These are phyloP conservation scores for Patagioenas fasciata DNA, from an alignment of 2,113 vertebrate genomes.

Conservation along the genomic window DNA sequence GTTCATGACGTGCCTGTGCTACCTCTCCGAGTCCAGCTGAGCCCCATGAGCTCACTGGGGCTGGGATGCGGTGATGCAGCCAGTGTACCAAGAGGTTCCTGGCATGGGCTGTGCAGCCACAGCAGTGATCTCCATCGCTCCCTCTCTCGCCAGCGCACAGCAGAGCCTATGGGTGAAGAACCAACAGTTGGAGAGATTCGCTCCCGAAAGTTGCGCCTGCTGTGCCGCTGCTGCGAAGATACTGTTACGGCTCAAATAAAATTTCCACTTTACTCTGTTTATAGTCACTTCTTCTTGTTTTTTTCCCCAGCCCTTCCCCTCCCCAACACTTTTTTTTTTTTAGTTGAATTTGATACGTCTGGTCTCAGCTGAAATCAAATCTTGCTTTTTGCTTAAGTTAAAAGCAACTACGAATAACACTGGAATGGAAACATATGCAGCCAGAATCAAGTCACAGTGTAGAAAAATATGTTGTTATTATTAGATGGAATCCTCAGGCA, in stretches of 20 bases:
- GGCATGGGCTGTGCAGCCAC: not conserved
- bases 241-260: not conserved
- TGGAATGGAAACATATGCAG: not conserved
- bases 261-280: not conserved
- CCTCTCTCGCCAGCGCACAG: not conserved
- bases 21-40: conserved; percentile 3
- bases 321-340: not conserved
- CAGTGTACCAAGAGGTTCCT: conserved; percentile 58
- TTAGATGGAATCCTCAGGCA: not conserved
- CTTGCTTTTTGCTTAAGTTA: not conserved
- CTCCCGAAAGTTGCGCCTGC: not conserved
- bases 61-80: not conserved
- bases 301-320: not conserved
- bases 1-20: not conserved
- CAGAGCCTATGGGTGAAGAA: not conserved
- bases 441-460: not conserved
- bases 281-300: not conserved
- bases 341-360: conserved; percentile 15
- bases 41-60: conserved; percentile 55
- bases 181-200: not conserved
- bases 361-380: not conserved
- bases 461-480: not conserved
- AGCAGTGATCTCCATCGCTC: not conserved
- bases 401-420: not conserved
- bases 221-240: not conserved